Evolutionary conservation across 2,888 invertebrate species (phyloP), one percentile per base, ranked within the genome.

Genomic region (Pristionchus mayeri): DNA sequence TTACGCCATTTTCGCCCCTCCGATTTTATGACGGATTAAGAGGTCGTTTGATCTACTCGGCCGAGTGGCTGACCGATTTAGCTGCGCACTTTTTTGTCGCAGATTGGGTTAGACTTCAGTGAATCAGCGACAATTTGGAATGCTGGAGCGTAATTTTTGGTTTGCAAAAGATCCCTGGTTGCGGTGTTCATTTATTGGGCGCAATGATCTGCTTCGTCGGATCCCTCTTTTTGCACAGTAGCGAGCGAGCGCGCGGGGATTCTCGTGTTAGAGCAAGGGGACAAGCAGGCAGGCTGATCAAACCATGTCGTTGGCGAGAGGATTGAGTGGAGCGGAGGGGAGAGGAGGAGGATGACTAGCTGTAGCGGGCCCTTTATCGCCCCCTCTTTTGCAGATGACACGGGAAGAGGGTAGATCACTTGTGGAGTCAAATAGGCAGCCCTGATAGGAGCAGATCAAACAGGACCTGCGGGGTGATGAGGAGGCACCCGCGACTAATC

Each of bases 11-110:
- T 78, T 6, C 24, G 40, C 71, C 40, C 30, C 37, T 21, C 9
- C 40, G 71, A 44, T 71, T 71, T 44, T 37, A 71, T 44, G 71
- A 71, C 40, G 40, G 71, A n/a, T 9, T 54, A 21, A 71, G 71
- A 71, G 71, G 40, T 71, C 71, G 71, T 71, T 71, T 71, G 71
- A 71, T 71, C 71, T 71, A 34, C 54, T 54, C n/a, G n/a, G n/a
- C n/a, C n/a, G 34, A 21, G 34, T 37, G 34, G 40, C n/a, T 54
- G 21, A 37, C 71, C 71, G 76, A 78, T 78, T 78, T 50, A 78
- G 76, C 48, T 76, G 9, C 50, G 18, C 50, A 1, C 21, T 18
- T 75, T 50, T 78, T 78, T 50, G 48, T 48, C 76, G 40, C 27
- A 50, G 18, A 40, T 40, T 30, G 16, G 63, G 7, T 27, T 3